Base-by-base conservation (phyloP, 2,888 invertebrate genomes). In the Muscina levida region DNA sequence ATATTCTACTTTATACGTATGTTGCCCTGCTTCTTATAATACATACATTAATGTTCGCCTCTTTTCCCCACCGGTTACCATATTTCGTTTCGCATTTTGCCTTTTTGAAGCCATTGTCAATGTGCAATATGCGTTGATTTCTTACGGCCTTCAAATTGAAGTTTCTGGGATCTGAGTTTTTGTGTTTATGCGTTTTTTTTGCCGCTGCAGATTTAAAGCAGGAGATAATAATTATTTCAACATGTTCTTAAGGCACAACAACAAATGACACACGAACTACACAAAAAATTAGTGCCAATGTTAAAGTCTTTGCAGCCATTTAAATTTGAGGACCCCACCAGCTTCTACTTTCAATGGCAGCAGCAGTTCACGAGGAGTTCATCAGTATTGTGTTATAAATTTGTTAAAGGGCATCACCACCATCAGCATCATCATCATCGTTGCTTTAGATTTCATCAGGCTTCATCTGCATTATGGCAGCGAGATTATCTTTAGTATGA, bases 201-300 rank as follows among this genome's bases (percentile, higher is more conserved):
- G 24, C n/a, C 62, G 56, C 62, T 59, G 71, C 68, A 75, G 87
- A 88, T 87, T 88, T 85, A 85, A 74, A 86, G 85, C 87, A 86
- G 86, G 85, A 88, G 87, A 88, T 88, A 88, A 88, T 87, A 88
- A 88, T 88, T 88, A 88, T 88, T 88, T 88, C 88, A 88, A 88
- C 88, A 87, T 88, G 87, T 87, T 82, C 51, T 67, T 53, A 8
- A 8, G 71, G 51, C 72, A 79, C 82, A 76, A 72, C 82, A 76
- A 72, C 22, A 46, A 57, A n/a, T n/a, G n/a, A n/a, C n/a, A n/a
- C n/a, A n/a, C n/a, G n/a, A n/a, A n/a, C n/a, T n/a, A n/a, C 17
- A 42, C 15, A 53, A 37, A 57, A 48, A 39, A 51, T 51, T 57
- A 48, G 77, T 73, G 80, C 80, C 76, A 80, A 80, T 80, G 80